Evolutionary conservation across 1,140 invertebrate genomes (phyloP), one percentile per base, ranked within the genome.

Genomic region (Nymphalis io): DNA sequence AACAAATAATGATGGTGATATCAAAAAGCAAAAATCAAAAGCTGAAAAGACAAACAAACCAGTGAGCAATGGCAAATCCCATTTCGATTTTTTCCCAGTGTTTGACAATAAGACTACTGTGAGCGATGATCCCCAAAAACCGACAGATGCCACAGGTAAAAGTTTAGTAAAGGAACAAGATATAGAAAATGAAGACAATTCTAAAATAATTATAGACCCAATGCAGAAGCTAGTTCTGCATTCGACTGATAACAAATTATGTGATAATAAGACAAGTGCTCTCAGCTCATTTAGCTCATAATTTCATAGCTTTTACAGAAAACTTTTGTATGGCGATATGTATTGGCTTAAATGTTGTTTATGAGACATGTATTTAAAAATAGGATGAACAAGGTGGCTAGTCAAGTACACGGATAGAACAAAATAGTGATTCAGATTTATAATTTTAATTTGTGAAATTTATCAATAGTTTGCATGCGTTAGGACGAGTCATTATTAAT

Each of bases 221-320:
- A 88, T 91, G 89, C 88, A 89, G 87, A 90, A 91, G 75, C 59
- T 91, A 88, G 85, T 87, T 84, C 84, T 91, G 85, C 86, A 84
- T 84, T 79, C 87, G 88, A 90, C 89, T 90, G 89, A 91, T 88
- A 91, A 89, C 79, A 87, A 84, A 82, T 83, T 89, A 85, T 90
- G 89, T 90, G 89, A 91, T 90, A 91, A 87, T 87, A 90, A 88
- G 66, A 77, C 83, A 80, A 91, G 84, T 85, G 84, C 87, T 85
- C 83, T 90, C 85, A 88, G 83, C 82, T 87, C 89, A 78, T 79
- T 86, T 84, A 87, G 85, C 76, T 84, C 85, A 73, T 89, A 89
- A 88, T 77, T 77, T 75, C 77, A 81, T 79, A 80, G 83, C 83
- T 83, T 87, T 82, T 85, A 85, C 75, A 78, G 76, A 79, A 75